These are phyloP conservation scores for Esox lucius DNA, from an alignment of 2,797 vertebrate genomes.

Conservation along the genomic window DNA sequence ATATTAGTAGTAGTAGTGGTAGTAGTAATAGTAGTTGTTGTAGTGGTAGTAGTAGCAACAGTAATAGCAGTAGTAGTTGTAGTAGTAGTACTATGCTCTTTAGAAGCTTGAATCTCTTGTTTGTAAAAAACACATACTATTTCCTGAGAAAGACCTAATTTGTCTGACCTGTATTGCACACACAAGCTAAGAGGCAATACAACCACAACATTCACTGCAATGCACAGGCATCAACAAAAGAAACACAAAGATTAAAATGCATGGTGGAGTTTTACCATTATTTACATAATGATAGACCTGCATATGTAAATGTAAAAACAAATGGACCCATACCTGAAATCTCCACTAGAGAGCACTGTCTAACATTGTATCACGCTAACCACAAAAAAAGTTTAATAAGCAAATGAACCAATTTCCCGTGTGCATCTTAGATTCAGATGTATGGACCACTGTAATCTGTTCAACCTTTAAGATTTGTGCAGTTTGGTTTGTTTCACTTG, in stretches of 20 bases:
- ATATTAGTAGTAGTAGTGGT: no score
- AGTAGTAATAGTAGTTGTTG: no score
- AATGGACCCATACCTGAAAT: neutral
- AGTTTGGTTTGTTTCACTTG: neutral
- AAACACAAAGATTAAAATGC: neutral
- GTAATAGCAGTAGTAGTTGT: no score
- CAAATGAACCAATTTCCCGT: neutral
- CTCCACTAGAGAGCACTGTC: slow-evolving; percentile 12
- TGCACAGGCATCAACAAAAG: neutral
- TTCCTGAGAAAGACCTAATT: neutral
- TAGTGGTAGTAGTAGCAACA: no score
- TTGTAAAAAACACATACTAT: neutral
- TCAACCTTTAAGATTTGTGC: neutral
- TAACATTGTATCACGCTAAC: neutral
- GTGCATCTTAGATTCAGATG: neutral
- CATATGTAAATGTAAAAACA: neutral
- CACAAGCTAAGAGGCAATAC: neutral
- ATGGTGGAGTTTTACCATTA: neutral
- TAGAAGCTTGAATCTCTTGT: neutral
- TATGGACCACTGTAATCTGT: neutral
- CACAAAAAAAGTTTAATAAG: neutral
- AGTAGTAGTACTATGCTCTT: neutral
- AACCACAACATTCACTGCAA: neutral
- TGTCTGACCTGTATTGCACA: neutral
- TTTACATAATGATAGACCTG: neutral